These are phyloP conservation scores for Fundulus diaphanus DNA, from an alignment of 2,797 vertebrate genomes.

Conservation along the genomic window DNA sequence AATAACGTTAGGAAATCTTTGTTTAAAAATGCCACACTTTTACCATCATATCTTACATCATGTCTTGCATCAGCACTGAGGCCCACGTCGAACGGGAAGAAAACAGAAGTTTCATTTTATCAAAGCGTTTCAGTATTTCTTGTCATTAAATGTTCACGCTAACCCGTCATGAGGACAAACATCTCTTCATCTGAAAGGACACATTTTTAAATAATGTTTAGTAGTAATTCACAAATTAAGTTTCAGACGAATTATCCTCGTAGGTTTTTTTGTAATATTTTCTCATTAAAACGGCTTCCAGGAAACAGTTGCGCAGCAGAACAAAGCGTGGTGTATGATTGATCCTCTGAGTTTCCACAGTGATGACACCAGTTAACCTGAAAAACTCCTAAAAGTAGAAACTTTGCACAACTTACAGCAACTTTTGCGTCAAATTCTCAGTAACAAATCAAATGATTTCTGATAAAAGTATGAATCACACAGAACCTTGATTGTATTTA, in stretches of 20 bases:
- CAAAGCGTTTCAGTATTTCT: too few species aligned
- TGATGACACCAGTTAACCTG: neutral
- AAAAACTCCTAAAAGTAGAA: constrained; percentile 1
- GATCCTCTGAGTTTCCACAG: constrained; percentile 12
- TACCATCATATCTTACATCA: constrained; percentile 41
- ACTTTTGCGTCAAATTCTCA: neutral
- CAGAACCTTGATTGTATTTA: neutral
- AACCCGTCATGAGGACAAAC: neutral
- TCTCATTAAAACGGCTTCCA: neutral
- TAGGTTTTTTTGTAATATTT: neutral
- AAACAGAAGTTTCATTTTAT: neutral
- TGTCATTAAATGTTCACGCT: neutral
- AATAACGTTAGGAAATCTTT: constrained; percentile 30
- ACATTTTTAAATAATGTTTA: neutral
- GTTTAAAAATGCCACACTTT: constrained; percentile 22
- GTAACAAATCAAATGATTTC: neutral
- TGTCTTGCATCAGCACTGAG: constrained; percentile 21
- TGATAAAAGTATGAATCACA: neutral
- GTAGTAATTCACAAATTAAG: neutral
- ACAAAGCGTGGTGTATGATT: too few species aligned
- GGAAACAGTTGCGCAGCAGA: neutral
- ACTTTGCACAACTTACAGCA: constrained; percentile 18
- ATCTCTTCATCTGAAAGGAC: neutral
- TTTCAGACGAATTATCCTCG: neutral
- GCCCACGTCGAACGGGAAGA: neutral